Percentiles rank a stretch among this genome's conserved stretches.
These are phyloP conservation scores for Plagodis dolabraria DNA, from an alignment of 2,888 invertebrate genomes.

Conservation along the genomic window DNA sequence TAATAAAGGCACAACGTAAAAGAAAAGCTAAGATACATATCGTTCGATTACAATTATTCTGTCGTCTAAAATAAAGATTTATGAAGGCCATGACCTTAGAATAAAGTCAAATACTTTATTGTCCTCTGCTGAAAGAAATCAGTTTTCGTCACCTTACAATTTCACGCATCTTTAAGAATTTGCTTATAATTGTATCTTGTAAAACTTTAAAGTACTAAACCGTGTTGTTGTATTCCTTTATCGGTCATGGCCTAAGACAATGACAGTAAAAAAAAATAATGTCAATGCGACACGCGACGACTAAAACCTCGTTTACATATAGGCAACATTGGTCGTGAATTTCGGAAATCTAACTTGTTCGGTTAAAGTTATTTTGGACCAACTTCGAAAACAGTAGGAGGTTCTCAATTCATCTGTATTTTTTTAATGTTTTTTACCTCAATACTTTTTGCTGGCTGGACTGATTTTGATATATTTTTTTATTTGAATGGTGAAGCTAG, in stretches of 20 bases:
- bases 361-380: too few relatives aligned
- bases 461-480: too few relatives aligned
- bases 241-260: slow-evolving; percentile 31
- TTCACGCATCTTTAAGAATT: slow-evolving; percentile 5
- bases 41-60: not conserved
- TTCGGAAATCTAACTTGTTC: not conserved
- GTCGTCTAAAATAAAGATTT: not conserved
- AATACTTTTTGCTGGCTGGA: too few relatives aligned
- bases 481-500: too few relatives aligned
- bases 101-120: too few relatives aligned
- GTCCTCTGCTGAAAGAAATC: slow-evolving; percentile 3
- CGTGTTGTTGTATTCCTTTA: slow-evolving; percentile 6
- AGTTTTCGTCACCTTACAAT: slow-evolving; percentile 6
- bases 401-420: too few relatives aligned
- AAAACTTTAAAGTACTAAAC: slow-evolving; percentile 3
- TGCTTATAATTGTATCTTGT: slow-evolving; percentile 4
- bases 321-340: not conserved
- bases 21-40: too few relatives aligned
- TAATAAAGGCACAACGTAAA: too few relatives aligned
- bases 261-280: slow-evolving; percentile 27
- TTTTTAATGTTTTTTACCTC: too few relatives aligned
- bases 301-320: not conserved
- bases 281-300: slow-evolving; percentile 20
- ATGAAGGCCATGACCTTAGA: too few relatives aligned
- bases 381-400: too few relatives aligned